A percentile compares a stretch with the other conserved stretches of the same genome.
Conservation (phyloP, 2,113 vertebrate species). For the Albula goreensis region DNA sequence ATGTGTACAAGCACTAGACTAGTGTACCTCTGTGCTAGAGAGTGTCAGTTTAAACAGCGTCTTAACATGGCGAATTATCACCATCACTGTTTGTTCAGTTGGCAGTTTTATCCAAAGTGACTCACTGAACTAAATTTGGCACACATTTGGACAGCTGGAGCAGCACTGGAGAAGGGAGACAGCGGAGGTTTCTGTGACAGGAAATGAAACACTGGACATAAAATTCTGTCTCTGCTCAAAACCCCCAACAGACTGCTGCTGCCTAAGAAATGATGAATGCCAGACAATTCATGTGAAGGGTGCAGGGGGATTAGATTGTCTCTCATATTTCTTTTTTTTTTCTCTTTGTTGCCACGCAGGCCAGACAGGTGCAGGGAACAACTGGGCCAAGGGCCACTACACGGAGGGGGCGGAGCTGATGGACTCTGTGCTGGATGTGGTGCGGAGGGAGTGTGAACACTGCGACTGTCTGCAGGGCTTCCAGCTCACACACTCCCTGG, state of each 20-base stretch:
- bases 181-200: neutral
- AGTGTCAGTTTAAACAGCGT: neutral
- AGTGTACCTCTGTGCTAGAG: neutral
- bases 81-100: neutral
- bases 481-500: conserved; percentile 80
- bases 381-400: conserved; percentile 83
- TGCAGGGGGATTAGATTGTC: neutral
- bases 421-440: conserved; percentile 73
- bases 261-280: neutral
- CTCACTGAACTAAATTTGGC: neutral
- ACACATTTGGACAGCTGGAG: neutral
- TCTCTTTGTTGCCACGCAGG: conserved; percentile 55
- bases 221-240: neutral
- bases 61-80: neutral
- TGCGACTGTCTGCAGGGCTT: conserved; percentile 82
- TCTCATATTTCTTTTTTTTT: conserved; percentile 6
- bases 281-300: neutral
- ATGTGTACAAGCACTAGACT: neutral
- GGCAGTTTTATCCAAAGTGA: neutral
- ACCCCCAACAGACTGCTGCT: neutral
- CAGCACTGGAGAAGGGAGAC: too few species aligned
- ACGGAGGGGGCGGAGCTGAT: conserved; percentile 80
- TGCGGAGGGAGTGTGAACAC: conserved; percentile 75
- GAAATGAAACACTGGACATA: neutral
- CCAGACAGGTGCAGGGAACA: conserved; percentile 81